Percentiles rank a stretch among this genome's conserved stretches.
Evolutionary conservation across 2,888 invertebrate genomes (phyloP).

Genomic region (Cancer borealis): DNA sequence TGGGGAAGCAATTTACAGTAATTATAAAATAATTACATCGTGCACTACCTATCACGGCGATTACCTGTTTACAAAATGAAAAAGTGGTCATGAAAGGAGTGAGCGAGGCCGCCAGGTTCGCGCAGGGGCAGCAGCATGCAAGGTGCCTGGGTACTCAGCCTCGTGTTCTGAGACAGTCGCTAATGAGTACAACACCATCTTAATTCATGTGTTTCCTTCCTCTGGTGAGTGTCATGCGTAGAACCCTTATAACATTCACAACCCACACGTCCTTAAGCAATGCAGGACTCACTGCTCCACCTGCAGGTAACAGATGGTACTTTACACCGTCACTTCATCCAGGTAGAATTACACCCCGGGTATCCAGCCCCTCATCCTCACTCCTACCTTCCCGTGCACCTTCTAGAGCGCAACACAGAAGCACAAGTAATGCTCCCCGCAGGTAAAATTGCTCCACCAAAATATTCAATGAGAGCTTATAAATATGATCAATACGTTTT

Average conservation of each 20-base stretch:
- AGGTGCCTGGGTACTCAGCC: neutral
- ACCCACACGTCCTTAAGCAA: neutral
- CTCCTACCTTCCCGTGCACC: neutral
- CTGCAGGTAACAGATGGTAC: neutral
- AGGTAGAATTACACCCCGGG: neutral
- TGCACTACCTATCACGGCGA: constrained; percentile 43
- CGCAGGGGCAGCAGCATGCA: neutral
- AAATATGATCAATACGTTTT: constrained; percentile 22
- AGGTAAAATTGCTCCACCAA: constrained; percentile 21
- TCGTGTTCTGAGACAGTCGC: neutral
- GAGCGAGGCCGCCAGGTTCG: constrained; percentile 7
- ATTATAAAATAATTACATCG: constrained; percentile 45
- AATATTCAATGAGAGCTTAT: constrained; percentile 32
- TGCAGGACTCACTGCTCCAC: neutral
- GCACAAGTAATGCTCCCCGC: constrained; percentile 1
- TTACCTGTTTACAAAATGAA: constrained; percentile 41
- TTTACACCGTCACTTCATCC: neutral
- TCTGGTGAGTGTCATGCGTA: neutral
- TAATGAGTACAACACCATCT: neutral
- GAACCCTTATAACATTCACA: neutral
- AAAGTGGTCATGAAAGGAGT: constrained; percentile 43
- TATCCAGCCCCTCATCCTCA: neutral
- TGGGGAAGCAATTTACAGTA: constrained; percentile 41
- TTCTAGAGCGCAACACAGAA: constrained; percentile 17
- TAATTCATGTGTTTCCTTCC: neutral